Evolutionary conservation across 2,113 vertebrate genomes (phyloP).

Genomic region (Bufo bufo): DNA sequence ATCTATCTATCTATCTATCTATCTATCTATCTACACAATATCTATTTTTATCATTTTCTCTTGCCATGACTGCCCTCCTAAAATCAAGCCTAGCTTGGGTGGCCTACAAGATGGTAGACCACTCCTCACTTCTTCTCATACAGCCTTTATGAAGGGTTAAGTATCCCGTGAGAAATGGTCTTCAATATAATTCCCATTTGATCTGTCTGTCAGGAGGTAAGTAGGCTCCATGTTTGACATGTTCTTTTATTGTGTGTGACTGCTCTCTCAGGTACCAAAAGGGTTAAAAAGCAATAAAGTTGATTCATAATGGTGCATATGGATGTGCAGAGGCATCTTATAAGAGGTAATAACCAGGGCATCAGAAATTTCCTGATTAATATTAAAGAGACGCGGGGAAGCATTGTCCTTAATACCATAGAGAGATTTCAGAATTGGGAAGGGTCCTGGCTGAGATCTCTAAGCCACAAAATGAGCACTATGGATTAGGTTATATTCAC

Average conservation of each 20-base stretch:
- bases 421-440: slow-evolving; percentile 51
- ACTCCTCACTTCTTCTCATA: neutral
- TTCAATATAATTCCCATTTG: slow-evolving; percentile 9
- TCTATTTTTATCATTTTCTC: neutral
- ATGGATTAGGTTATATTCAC: slow-evolving; percentile 54
- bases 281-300: slow-evolving; percentile 56
- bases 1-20: neutral
- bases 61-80: neutral
- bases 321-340: slow-evolving; percentile 36
- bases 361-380: slow-evolving; percentile 44
- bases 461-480: slow-evolving; percentile 52
- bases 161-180: neutral
- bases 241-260: slow-evolving; percentile 10
- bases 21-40: neutral
- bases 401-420: slow-evolving; percentile 53
- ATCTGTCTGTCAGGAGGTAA: slow-evolving; percentile 25
- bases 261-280: slow-evolving; percentile 22
- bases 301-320: slow-evolving; percentile 45
- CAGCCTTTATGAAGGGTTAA: neutral
- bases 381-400: slow-evolving; percentile 52
- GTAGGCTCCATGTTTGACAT: neutral
- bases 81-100: too few species aligned
- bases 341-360: slow-evolving; percentile 53
- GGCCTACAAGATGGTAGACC: neutral
- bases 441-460: slow-evolving; percentile 48